Evolutionary conservation across 2,888 invertebrate genomes (phyloP).

Genomic region (Gryllus longicercus): DNA sequence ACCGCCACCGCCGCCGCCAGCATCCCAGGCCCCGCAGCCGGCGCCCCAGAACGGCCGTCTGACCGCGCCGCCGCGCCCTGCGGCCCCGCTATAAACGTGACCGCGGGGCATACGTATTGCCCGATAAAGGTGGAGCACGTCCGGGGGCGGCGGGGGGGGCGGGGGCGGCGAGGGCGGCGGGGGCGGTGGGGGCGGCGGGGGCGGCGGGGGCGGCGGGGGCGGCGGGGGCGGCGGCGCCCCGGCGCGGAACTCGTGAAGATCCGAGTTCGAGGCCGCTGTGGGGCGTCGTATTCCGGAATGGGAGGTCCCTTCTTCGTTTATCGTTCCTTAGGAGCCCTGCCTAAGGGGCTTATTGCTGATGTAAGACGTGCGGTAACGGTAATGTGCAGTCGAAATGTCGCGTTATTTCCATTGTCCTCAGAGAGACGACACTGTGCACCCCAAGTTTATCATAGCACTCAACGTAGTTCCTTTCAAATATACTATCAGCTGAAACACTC

Average conservation of each 20-base stretch:
- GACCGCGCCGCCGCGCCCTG: background rate
- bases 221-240: background rate
- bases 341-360: background rate
- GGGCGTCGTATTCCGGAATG: background rate
- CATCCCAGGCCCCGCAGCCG: too few species aligned
- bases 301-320: background rate
- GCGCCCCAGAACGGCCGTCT: too few species aligned
- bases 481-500: too few species aligned
- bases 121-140: background rate
- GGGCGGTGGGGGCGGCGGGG: too few species aligned
- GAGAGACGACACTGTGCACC: too few species aligned
- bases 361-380: background rate
- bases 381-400: background rate
- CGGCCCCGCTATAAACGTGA: background rate
- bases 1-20: too few species aligned
- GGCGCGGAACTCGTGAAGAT: background rate
- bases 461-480: too few species aligned
- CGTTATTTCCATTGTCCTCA: too few species aligned
- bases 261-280: background rate
- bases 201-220: background rate
- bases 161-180: background rate
- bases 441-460: too few species aligned
- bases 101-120: slow-evolving; percentile 2
- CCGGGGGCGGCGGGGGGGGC: background rate
- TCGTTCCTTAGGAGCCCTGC: background rate